Evolutionary conservation across 2,797 vertebrate genomes (phyloP).

Genomic region (Malurus leucopterus): DNA sequence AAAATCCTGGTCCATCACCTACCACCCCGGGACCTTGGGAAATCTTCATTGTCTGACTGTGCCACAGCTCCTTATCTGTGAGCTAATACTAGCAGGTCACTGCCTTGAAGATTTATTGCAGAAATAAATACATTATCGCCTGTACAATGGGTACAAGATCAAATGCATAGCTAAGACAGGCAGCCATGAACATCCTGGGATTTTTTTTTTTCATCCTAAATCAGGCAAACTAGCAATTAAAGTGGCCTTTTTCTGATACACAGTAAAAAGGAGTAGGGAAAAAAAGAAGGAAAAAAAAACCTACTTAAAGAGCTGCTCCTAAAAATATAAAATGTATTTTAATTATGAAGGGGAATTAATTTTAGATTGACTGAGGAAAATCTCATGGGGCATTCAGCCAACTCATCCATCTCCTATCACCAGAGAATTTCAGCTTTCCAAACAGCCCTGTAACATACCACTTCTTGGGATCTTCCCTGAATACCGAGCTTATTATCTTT

Average conservation of each 20-base stretch:
- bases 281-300: neutral
- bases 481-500: conserved; percentile 11
- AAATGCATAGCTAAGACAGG: conserved; percentile 21
- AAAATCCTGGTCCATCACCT: neutral
- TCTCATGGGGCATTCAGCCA: conserved; percentile 35
- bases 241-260: neutral
- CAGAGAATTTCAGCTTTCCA: conserved; percentile 50
- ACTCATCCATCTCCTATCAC: conserved; percentile 50
- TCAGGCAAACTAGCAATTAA: conserved; percentile 14
- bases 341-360: conserved; percentile 58
- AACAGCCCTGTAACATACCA: conserved; percentile 23
- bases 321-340: conserved; percentile 47
- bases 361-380: conserved; percentile 49
- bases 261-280: neutral
- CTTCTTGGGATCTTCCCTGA: conserved; percentile 22
- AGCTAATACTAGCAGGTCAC: neutral
- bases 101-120: neutral
- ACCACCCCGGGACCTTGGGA: neutral
- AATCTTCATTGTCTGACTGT: neutral
- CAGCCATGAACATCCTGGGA: neutral
- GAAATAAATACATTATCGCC: neutral
- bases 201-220: neutral
- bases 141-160: neutral
- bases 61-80: neutral
- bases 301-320: neutral